Evolutionary conservation across 2,113 vertebrate species (phyloP).

Genomic region (Aptenodytes patagonicus): DNA sequence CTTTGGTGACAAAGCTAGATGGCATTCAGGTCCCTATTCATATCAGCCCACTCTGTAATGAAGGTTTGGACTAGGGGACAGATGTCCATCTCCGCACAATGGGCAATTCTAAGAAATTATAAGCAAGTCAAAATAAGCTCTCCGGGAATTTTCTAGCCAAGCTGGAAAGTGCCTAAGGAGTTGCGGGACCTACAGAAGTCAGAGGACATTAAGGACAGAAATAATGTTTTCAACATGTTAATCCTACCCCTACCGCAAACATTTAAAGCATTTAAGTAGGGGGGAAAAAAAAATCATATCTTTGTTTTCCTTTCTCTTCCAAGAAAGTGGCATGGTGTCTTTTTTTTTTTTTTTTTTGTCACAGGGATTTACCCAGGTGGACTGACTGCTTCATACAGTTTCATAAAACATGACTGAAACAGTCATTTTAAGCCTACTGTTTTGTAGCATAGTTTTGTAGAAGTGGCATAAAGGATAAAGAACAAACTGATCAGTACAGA

Average conservation of each 20-base stretch:
- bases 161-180: not conserved
- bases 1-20: not conserved
- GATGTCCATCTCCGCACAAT: not conserved
- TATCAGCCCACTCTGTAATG: not conserved
- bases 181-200: not conserved
- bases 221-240: not conserved
- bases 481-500: not conserved
- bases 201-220: not conserved
- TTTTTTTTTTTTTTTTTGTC: too few relatives aligned
- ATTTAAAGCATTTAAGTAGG: not conserved
- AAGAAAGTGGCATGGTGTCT: not conserved
- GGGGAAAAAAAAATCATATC: not conserved
- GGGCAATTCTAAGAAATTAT: not conserved
- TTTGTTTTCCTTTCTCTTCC: not conserved
- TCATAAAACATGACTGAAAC: not conserved
- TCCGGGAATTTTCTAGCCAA: not conserved
- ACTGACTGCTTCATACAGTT: not conserved
- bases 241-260: not conserved
- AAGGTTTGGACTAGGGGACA: not conserved
- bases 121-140: not conserved
- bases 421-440: not conserved
- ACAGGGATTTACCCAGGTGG: not conserved
- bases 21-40: not conserved
- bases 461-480: not conserved
- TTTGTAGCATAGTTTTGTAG: not conserved